Evolutionary conservation across 2,113 vertebrate species (phyloP).

Genomic region (Terrapene triunguis): DNA sequence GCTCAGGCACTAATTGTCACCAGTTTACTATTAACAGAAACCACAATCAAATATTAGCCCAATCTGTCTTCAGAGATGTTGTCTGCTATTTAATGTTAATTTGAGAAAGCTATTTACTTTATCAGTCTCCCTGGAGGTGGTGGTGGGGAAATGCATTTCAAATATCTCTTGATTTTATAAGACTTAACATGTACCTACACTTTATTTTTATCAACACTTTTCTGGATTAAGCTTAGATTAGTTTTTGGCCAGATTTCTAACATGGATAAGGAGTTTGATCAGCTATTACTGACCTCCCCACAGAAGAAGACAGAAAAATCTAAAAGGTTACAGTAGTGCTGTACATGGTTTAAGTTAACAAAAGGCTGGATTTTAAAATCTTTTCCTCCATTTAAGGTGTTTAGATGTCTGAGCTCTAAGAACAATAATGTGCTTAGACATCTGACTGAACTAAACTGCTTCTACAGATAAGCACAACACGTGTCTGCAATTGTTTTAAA

Average conservation of each 20-base stretch:
- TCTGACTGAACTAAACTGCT: too few species aligned
- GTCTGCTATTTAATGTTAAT: neutral
- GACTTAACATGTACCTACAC: neutral
- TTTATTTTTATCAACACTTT: neutral
- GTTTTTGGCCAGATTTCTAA: neutral
- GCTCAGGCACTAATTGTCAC: neutral
- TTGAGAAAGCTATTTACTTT: neutral
- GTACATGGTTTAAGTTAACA: too few species aligned
- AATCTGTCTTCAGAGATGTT: neutral
- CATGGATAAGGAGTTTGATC: neutral
- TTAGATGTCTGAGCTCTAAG: too few species aligned
- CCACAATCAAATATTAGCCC: neutral
- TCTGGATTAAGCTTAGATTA: neutral
- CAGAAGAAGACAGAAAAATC: neutral
- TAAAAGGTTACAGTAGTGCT: neutral
- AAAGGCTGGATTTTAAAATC: too few species aligned
- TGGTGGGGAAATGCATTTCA: neutral
- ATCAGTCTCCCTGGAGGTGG: neutral
- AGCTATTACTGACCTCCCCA: neutral
- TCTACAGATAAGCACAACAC: too few species aligned
- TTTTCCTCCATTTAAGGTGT: too few species aligned
- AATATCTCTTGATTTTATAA: neutral
- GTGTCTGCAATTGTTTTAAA: too few species aligned
- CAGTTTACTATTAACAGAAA: neutral
- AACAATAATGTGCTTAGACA: too few species aligned